A percentile compares a stretch with the other conserved stretches of the same genome.
phyloP scores from a whole-genome alignment of 2,797 vertebrate genomes.

The Buphagus erythrorhynchus region DNA sequence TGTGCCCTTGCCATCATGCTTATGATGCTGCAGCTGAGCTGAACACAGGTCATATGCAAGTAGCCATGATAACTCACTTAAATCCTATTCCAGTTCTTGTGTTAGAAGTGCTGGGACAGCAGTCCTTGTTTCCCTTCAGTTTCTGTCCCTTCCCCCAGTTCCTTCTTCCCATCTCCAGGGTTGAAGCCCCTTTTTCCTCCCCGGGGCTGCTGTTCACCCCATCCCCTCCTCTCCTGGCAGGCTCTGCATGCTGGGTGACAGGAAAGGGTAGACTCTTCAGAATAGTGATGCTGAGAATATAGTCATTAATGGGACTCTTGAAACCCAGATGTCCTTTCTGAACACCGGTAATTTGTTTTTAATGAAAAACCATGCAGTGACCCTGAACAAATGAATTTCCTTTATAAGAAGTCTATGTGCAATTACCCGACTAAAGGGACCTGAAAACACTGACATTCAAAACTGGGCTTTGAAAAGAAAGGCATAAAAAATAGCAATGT shows the following conservation, averaged over 20 bases:
- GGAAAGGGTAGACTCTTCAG: conserved; percentile 80
- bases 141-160: conserved; percentile 36
- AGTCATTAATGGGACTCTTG: conserved; percentile 90
- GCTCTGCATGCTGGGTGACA: conserved; percentile 72
- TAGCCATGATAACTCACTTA: neutral
- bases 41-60: neutral
- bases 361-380: conserved; percentile 99
- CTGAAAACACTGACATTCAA: conserved; percentile 68
- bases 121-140: conserved; percentile 30
- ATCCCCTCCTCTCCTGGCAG: conserved; percentile 71
- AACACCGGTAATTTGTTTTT: conserved; percentile 99
- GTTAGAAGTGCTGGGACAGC: conserved; percentile 48
- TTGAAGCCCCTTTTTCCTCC: conserved; percentile 68
- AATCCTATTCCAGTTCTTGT: conserved; percentile 19
- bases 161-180: conserved; percentile 53
- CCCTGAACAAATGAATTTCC: conserved; percentile 99
- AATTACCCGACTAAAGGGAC: conserved; percentile 74
- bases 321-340: conserved; percentile 99
- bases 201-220: conserved; percentile 83
- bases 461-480: conserved; percentile 35
- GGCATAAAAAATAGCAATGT: neutral
- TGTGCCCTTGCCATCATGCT: neutral
- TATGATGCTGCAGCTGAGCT: neutral
- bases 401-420: conserved; percentile 91
- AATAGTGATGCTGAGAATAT: conserved; percentile 84